These are phyloP conservation scores for Scaptodrosophila latifasciaeformis DNA, from an alignment of 2,888 invertebrate species.

Conservation along the genomic window DNA sequence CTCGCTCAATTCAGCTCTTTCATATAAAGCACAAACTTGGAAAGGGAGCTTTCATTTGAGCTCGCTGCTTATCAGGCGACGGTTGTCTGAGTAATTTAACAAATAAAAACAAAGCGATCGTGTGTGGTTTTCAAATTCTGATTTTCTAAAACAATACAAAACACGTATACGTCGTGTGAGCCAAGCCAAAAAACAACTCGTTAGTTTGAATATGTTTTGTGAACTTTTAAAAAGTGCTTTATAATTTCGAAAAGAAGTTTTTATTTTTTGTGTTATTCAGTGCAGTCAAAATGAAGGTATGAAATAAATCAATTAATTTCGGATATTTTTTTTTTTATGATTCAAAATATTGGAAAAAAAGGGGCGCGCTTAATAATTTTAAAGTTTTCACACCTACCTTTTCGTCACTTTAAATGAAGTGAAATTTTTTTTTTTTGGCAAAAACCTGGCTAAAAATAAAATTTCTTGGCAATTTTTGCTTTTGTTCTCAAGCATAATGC, in stretches of 20 bases:
- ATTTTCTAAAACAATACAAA: conserved; percentile 17
- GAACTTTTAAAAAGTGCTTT: too few relatives aligned
- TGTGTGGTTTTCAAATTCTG: conserved; percentile 20
- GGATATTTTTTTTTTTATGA: too few relatives aligned
- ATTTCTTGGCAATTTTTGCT: conserved; percentile 30
- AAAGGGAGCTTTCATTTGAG: conserved; percentile 63
- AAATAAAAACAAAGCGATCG: conserved; percentile 9
- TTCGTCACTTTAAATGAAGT: not conserved
- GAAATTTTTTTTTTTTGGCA: not conserved
- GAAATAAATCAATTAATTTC: too few relatives aligned
- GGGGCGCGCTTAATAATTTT: not conserved
- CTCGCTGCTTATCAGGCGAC: conserved; percentile 54
- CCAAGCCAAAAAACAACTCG: not conserved
- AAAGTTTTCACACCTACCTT: not conserved
- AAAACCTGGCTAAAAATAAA: conserved; percentile 34
- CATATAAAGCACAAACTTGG: conserved; percentile 67
- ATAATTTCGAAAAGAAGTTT: too few relatives aligned
- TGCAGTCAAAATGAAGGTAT: too few relatives aligned
- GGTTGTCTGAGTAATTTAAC: conserved; percentile 32
- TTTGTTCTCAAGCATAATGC: conserved; percentile 61
- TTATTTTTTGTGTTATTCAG: too few relatives aligned
- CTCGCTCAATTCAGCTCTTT: conserved; percentile 34
- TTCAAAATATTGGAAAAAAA: too few relatives aligned
- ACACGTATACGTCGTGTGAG: conserved; percentile 51
- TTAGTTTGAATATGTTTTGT: conserved; percentile 1